These are phyloP conservation scores for Lasiurus borealis DNA, from an alignment of 2,113 vertebrate genomes.

Conservation along the genomic window DNA sequence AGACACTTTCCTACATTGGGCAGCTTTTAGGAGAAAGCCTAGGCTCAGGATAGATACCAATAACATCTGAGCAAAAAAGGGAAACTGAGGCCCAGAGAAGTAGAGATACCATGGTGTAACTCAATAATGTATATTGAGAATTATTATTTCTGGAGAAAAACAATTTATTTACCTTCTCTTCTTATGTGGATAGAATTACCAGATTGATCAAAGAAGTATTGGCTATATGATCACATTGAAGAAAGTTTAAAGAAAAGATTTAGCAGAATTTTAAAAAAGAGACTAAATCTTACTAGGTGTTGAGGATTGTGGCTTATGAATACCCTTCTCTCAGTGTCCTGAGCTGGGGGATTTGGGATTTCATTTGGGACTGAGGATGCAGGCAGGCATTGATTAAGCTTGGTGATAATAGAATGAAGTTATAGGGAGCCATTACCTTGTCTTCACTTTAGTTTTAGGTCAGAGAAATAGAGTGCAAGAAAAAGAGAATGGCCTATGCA, in stretches of 20 bases:
- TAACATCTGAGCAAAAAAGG: not conserved
- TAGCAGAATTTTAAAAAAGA: not conserved
- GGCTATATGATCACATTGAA: not conserved
- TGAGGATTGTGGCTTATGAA: not conserved
- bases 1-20: not conserved
- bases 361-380: not conserved
- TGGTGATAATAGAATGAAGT: not conserved
- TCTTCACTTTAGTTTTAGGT: not conserved
- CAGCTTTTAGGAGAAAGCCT: not conserved
- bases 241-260: no score
- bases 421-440: not conserved
- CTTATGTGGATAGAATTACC: not conserved
- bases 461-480: not conserved
- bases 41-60: rapidly evolving
- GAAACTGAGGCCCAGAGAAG: not conserved
- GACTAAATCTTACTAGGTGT: not conserved
- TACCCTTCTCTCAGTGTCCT: not conserved
- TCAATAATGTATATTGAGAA: not conserved
- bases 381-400: not conserved
- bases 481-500: not conserved
- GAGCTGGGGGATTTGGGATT: not conserved
- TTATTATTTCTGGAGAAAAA: not conserved
- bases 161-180: not conserved
- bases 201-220: not conserved
- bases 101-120: rapidly evolving